phyloP scores from a whole-genome alignment of 2,113 vertebrate genomes.

The Gallinago jamesoni region DNA sequence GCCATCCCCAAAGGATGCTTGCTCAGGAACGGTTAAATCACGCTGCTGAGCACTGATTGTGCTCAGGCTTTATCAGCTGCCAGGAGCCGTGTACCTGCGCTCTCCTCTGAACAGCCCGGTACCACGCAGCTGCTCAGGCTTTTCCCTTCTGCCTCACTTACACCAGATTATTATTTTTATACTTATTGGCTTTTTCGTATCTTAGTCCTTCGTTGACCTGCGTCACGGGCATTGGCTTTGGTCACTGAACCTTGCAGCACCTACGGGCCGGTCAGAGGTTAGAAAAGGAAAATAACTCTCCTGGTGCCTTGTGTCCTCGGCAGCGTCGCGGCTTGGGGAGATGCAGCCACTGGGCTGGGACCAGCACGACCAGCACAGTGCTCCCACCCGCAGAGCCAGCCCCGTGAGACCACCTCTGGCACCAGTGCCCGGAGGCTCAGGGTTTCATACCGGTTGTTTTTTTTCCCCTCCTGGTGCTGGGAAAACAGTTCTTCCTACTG shows the following conservation, averaged over 20 bases:
- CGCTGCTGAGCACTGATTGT: rapidly evolving
- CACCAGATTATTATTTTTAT: neutral
- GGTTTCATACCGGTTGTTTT: neutral
- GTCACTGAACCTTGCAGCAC: neutral
- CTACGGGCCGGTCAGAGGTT: rapidly evolving
- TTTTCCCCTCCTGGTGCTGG: neutral
- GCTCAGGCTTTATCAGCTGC: neutral
- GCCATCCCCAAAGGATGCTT: neutral
- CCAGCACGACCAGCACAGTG: neutral
- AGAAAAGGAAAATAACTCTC: neutral
- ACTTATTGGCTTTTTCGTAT: neutral
- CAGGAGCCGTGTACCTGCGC: rapidly evolving
- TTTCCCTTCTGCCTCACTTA: neutral
- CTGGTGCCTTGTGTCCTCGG: neutral
- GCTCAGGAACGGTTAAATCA: neutral
- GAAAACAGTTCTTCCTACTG: neutral
- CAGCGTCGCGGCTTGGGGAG: neutral
- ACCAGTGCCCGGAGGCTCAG: rapidly evolving
- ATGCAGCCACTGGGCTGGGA: neutral
- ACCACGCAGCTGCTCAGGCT: neutral
- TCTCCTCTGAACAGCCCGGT: neutral
- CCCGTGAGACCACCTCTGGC: neutral
- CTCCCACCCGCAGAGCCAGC: neutral
- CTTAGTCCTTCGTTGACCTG: neutral
- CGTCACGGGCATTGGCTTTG: neutral